Evolutionary conservation across 2,888 invertebrate genomes (phyloP), one percentile per base, ranked within the genome.

Genomic region (Colletes collaris): DNA sequence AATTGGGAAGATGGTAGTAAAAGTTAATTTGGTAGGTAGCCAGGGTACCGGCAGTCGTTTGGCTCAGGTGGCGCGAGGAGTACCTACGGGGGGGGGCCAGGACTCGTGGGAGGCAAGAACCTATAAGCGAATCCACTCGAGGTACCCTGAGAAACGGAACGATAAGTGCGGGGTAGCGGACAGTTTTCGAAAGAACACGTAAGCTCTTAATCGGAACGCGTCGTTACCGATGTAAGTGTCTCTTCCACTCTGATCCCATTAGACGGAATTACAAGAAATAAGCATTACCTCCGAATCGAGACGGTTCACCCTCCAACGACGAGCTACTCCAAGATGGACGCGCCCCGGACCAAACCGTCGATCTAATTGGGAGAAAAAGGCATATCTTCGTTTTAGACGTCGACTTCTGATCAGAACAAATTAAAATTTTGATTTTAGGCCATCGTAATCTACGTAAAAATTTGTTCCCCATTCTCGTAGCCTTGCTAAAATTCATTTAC

Each of bases 1-100:
- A 92, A 92, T 92, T 91, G 90, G 89, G 88, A 91, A 90, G 90
- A 89, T 87, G 91, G 89, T 89, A 89, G 91, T 91, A 91, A 92
- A 91, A 92, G 91, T 92, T 92, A 92, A 92, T 92, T 92, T 91
- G 88, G 89, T 91, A 88, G 90, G 87, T 88, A 79, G 88, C 87
- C 85, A 86, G 85, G 79, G 83, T 74, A 64, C 76, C 68, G 87
- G 82, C 85, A 89, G 90, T 89, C 91, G 89, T 92, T 92, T 88
- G 85, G 89, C 87, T 88, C 92, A 92, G 91, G 89, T 92, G 92
- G 90, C 85, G 91, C 82, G 68, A 58, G 60, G 75, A 85, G 70
- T 65, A 82, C 83, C 86, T 84, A 16, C 79, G 76, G n/a, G n/a
- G n/a, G n/a, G n/a, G 67, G 77, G 64, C 68, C 75, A 58, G 76